Conservation (phyloP, 92 coral and sea anemone genomes). For the Phymanthus crucifer region DNA sequence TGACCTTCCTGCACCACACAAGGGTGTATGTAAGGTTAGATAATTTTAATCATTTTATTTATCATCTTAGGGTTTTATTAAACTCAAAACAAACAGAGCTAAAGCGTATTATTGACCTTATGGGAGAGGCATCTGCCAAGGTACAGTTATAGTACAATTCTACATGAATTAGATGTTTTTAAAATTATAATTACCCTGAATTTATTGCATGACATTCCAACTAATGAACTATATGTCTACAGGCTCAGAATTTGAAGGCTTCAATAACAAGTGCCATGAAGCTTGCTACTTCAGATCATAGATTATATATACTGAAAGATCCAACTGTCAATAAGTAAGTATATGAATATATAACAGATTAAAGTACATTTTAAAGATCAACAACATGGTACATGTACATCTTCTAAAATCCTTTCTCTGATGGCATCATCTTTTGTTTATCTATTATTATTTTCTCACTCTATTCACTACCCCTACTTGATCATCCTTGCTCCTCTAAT, state of each 20-base stretch:
- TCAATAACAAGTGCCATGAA: slow-evolving; percentile 87
- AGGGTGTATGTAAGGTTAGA: no score
- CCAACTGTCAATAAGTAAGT: slow-evolving; percentile 73
- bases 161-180: no score
- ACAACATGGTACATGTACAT: no score
- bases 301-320: slow-evolving; percentile 80
- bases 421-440: background rate
- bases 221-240: background rate
- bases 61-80: slow-evolving; percentile 45
- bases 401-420: no score
- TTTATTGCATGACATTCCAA: background rate
- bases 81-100: slow-evolving; percentile 70
- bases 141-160: slow-evolving; percentile 36
- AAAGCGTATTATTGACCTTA: slow-evolving; percentile 79
- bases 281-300: slow-evolving; percentile 88
- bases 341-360: background rate
- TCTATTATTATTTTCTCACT: background rate
- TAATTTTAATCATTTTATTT: background rate
- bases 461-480: background rate
- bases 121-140: slow-evolving; percentile 96
- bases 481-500: background rate
- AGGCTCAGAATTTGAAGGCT: slow-evolving; percentile 87
- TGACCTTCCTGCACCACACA: no score
- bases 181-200: no score
- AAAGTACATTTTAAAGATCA: no score